phyloP scores from a whole-genome alignment of 1,140 invertebrate genomes.

The Linepithema humile region DNA sequence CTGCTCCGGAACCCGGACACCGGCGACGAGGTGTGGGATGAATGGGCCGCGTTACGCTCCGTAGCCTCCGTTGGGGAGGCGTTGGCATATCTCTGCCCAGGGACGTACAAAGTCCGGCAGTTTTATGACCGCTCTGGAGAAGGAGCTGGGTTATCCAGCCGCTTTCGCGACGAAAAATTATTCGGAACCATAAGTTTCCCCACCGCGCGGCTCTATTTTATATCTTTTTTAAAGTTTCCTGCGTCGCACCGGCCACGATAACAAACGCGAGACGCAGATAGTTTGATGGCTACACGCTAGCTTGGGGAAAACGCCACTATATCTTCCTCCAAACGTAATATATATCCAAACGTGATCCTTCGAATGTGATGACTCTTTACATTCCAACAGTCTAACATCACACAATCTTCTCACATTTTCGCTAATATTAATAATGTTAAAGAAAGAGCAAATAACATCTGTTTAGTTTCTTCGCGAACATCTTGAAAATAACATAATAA shows the following conservation, averaged over 20 bases:
- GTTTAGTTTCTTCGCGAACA: background rate
- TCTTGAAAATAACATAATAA: slow-evolving; percentile 6
- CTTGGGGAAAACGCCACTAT: background rate
- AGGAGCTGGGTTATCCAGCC: background rate
- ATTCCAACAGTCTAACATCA: too few species aligned
- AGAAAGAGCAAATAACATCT: background rate
- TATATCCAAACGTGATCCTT: background rate
- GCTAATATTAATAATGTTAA: background rate
- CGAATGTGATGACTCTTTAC: too few species aligned
- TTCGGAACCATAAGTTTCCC: slow-evolving; percentile 20
- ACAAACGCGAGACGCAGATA: background rate
- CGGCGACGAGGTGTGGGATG: slow-evolving; percentile 68
- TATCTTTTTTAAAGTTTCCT: slow-evolving; percentile 14
- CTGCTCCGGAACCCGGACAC: slow-evolving; percentile 68
- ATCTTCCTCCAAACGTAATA: background rate
- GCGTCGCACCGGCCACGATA: background rate
- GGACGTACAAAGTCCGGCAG: slow-evolving; percentile 40
- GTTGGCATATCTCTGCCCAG: slow-evolving; percentile 56
- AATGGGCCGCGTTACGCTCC: slow-evolving; percentile 71
- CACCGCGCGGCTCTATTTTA: background rate
- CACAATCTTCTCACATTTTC: background rate
- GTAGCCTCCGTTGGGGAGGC: slow-evolving; percentile 51
- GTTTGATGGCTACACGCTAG: background rate
- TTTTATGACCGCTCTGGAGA: slow-evolving; percentile 16
- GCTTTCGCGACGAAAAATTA: slow-evolving; percentile 23